Evolutionary conservation across 1,140 invertebrate species (phyloP).

Genomic region (Tetragnatha versicolor): DNA sequence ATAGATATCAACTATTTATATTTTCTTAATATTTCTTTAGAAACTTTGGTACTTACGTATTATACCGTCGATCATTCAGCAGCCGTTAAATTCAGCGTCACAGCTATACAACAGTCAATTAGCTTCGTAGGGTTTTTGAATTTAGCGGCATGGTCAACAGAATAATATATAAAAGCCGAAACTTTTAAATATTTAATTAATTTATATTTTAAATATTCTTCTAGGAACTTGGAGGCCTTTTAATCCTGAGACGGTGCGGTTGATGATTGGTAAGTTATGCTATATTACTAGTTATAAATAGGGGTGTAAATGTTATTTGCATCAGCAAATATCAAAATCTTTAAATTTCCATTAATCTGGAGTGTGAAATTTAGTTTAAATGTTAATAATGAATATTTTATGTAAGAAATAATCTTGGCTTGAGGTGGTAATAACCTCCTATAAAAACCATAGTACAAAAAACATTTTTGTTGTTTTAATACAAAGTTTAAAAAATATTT

Average conservation of each 20-base stretch:
- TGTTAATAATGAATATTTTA: no score
- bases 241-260: conserved; percentile 88
- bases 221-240: conserved; percentile 89
- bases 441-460: neutral
- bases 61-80: no score
- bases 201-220: neutral
- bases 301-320: neutral
- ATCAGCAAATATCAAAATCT: neutral
- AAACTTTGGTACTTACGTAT: no score
- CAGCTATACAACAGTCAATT: neutral
- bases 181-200: neutral
- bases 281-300: neutral
- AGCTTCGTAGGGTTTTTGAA: neutral
- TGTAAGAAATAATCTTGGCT: no score
- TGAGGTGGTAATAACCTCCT: no score
- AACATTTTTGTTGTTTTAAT: no score
- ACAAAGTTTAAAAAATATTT: no score
- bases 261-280: conserved; percentile 54
- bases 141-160: neutral
- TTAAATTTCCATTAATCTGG: neutral
- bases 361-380: neutral
- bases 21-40: no score
- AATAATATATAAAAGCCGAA: neutral
- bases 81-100: neutral
- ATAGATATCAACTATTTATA: no score